Percentiles rank a stretch among this genome's conserved stretches.
These are phyloP conservation scores for Blera fallax DNA, from an alignment of 2,888 invertebrate genomes.

Conservation along the genomic window DNA sequence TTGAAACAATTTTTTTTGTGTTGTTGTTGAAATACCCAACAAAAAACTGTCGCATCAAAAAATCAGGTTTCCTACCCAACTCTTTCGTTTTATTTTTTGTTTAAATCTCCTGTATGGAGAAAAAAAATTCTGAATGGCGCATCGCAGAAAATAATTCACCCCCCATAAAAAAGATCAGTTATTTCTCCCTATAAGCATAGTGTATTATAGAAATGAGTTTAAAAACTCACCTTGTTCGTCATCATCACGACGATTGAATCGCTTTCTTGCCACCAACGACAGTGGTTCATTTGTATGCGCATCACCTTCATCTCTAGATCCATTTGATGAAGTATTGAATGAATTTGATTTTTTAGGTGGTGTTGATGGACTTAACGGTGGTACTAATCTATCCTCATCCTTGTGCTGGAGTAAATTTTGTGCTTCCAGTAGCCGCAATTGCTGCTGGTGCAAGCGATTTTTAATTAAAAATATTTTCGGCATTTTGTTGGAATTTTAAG, in stretches of 20 bases:
- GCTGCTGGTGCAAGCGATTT: constrained; percentile 95
- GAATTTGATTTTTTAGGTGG: constrained; percentile 59
- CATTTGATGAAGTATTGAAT: constrained; percentile 58
- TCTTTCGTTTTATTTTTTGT: constrained; percentile 54
- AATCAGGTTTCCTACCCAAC: constrained; percentile 51
- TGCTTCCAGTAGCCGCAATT: constrained; percentile 90
- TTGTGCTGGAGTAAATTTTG: constrained; percentile 90
- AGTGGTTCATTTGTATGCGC: constrained; percentile 82
- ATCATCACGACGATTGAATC: constrained; percentile 79
- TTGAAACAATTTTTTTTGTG: not conserved
- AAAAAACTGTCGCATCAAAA: not conserved
- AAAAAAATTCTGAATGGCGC: constrained; percentile 26
- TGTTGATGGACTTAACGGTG: constrained; percentile 84
- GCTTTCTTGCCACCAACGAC: constrained; percentile 84
- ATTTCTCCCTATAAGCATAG: not conserved
- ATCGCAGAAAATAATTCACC: constrained; percentile 44
- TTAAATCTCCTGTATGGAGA: not conserved
- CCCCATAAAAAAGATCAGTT: constrained; percentile 7
- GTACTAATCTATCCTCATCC: constrained; percentile 84
- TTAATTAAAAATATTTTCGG: constrained; percentile 97
- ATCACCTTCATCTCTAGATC: constrained; percentile 54
- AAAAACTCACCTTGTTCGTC: constrained; percentile 77
- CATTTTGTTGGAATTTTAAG: constrained; percentile 83
- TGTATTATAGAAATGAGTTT: constrained; percentile 73
- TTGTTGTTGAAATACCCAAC: too few species aligned